phyloP scores from a whole-genome alignment of 2,113 vertebrate genomes.

The Heterochromis multidens region DNA sequence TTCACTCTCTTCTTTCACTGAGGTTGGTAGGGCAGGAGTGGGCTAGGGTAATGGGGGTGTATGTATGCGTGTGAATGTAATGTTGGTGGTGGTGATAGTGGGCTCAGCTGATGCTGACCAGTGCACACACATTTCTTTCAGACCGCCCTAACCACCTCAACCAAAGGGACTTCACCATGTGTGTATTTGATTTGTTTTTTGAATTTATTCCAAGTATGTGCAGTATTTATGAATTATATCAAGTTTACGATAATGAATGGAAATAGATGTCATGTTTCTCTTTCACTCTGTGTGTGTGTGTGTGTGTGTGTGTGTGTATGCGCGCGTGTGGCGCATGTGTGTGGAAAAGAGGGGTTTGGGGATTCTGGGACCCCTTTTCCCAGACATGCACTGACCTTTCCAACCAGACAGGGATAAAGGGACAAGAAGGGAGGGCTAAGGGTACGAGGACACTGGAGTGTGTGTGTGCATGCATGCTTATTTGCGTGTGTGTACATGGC shows the following conservation, averaged over 20 bases:
- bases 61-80: constrained; percentile 5
- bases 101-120: constrained; percentile 82
- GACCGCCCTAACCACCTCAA: background rate
- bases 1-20: constrained; percentile 55
- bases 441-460: constrained; percentile 58
- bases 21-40: constrained; percentile 1
- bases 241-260: constrained; percentile 75
- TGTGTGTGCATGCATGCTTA: constrained; percentile 5
- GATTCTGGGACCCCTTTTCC: constrained; percentile 93
- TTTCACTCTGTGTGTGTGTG: background rate
- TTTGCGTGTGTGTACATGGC: background rate
- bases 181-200: constrained; percentile 41
- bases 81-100: background rate
- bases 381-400: constrained; percentile 98
- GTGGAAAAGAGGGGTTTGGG: constrained; percentile 47
- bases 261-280: background rate
- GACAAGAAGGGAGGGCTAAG: constrained; percentile 75
- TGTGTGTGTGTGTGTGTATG: constrained; percentile 7
- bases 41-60: constrained; percentile 10
- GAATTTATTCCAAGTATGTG: constrained; percentile 45
- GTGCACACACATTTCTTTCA: constrained; percentile 75
- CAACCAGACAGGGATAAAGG: constrained; percentile 96
- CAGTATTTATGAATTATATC: constrained; percentile 80
- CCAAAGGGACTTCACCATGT: constrained; percentile 38
- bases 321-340: constrained; percentile 10